These are phyloP conservation scores for Acromyrmex echinatior DNA, from an alignment of 1,140 invertebrate genomes.

Conservation along the genomic window DNA sequence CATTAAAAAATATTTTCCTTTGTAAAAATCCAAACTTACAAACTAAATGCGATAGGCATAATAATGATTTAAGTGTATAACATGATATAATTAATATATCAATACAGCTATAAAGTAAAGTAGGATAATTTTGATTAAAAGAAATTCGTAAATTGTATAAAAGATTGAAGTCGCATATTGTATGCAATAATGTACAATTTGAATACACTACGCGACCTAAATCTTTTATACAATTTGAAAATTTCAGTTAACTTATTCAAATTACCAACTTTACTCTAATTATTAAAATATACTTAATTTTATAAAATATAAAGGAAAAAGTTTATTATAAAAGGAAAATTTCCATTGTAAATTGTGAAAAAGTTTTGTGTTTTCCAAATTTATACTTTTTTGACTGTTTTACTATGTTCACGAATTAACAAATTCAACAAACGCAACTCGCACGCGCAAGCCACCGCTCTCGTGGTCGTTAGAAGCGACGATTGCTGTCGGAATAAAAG, in stretches of 20 bases:
- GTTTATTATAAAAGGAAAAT: not conserved
- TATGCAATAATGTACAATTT: too few relatives aligned
- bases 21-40: not conserved
- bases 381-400: not conserved
- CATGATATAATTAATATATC: not conserved
- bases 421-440: not conserved
- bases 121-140: too few relatives aligned
- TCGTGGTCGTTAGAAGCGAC: constrained; percentile 4
- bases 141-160: too few relatives aligned
- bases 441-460: not conserved
- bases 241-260: too few relatives aligned
- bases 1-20: not conserved
- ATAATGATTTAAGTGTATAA: not conserved
- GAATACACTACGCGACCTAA: too few relatives aligned
- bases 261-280: too few relatives aligned
- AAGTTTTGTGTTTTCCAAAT: not conserved
- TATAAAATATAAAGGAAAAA: too few relatives aligned
- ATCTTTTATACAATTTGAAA: too few relatives aligned
- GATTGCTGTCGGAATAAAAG: constrained; percentile 45
- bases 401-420: constrained; percentile 3
- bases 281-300: too few relatives aligned
- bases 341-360: not conserved
- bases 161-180: too few relatives aligned
- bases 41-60: not conserved
- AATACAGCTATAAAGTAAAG: not conserved